Evolutionary conservation across 2,888 invertebrate species (phyloP).

Genomic region (Drosophila kokeensis): DNA sequence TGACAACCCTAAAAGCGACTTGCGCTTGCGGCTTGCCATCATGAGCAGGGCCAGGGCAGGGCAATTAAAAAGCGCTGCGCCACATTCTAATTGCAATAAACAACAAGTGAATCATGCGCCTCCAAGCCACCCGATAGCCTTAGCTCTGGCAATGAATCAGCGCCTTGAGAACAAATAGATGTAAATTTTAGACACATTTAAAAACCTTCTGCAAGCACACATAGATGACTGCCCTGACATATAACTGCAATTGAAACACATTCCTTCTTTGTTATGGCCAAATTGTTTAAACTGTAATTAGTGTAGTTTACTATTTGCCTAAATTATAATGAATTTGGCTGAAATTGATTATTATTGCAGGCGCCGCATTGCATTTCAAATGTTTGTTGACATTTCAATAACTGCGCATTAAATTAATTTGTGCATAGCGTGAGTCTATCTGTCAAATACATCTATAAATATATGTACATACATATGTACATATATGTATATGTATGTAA

Average conservation of each 20-base stretch:
- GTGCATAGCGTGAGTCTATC: slow-evolving; percentile 18
- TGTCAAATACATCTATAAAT: slow-evolving; percentile 15
- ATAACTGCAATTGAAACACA: background rate
- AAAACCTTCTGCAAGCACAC: slow-evolving; percentile 5
- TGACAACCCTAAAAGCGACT: slow-evolving; percentile 53
- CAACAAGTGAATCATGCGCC: slow-evolving; percentile 27
- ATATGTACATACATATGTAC: background rate
- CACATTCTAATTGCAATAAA: slow-evolving; percentile 76
- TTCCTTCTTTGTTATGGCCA: background rate
- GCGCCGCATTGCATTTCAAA: slow-evolving; percentile 42
- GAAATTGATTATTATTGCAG: slow-evolving; percentile 25
- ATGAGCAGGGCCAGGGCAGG: slow-evolving; percentile 51
- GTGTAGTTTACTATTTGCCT: slow-evolving; percentile 4
- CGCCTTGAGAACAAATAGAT: slow-evolving; percentile 52
- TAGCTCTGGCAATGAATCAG: slow-evolving; percentile 51
- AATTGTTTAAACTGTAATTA: background rate
- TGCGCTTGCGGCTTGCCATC: slow-evolving; percentile 16
- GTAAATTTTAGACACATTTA: slow-evolving; percentile 12
- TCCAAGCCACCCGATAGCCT: slow-evolving; percentile 5
- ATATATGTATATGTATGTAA: background rate
- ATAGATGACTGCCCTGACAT: too few relatives aligned
- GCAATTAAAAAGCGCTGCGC: slow-evolving; percentile 57
- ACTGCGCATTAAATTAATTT: slow-evolving; percentile 1
- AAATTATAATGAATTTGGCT: slow-evolving; percentile 34
- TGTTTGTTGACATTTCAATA: slow-evolving; percentile 28